These are phyloP conservation scores for Chloroceryle aenea DNA, from an alignment of 2,113 vertebrate genomes.

Conservation along the genomic window DNA sequence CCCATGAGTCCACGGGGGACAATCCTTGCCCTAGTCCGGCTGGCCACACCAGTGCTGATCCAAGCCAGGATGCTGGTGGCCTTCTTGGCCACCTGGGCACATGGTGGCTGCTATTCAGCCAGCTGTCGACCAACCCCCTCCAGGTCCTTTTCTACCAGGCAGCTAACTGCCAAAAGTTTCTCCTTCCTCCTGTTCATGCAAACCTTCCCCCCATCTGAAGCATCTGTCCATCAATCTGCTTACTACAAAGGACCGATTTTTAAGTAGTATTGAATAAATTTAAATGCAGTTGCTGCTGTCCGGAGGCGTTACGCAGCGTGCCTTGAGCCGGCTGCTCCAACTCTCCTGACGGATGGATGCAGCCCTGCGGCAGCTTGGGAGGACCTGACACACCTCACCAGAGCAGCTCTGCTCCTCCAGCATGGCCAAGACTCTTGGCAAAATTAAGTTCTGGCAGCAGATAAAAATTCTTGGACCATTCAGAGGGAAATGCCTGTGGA, in stretches of 20 bases:
- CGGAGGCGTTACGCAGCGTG: neutral
- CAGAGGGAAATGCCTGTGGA: neutral
- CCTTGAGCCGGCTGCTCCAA: neutral
- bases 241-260: constrained; percentile 17
- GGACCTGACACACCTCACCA: fast-evolving
- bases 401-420: neutral
- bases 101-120: neutral
- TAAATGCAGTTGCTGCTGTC: constrained; percentile 16
- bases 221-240: neutral
- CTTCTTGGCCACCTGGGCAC: neutral
- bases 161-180: neutral
- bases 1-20: neutral
- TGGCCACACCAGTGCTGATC: neutral
- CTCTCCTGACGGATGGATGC: neutral
- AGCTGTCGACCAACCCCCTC: neutral
- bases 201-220: neutral
- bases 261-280: constrained; percentile 35
- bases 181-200: neutral
- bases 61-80: neutral
- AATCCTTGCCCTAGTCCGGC: neutral
- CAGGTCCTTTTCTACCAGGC: neutral
- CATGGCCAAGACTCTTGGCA: neutral
- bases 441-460: neutral
- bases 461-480: neutral
- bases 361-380: fast-evolving